Conservation (phyloP, 2,797 vertebrate genomes). For the Lutjanus campechanus region DNA sequence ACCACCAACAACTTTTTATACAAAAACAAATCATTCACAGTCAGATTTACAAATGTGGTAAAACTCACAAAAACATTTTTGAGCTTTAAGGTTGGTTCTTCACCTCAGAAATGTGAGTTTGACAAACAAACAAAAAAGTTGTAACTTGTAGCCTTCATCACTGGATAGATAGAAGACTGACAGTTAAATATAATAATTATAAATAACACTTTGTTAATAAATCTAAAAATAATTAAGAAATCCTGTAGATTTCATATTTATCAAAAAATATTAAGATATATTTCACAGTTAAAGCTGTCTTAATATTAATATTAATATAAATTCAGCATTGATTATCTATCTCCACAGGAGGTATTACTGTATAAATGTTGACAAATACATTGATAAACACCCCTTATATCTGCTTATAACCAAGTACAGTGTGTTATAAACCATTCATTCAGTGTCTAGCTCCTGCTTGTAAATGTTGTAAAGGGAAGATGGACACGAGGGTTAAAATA, state of each 20-base stretch:
- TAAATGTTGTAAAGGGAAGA: no score
- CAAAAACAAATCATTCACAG: neutral
- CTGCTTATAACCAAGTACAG: neutral
- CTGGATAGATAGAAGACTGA: neutral
- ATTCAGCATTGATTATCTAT: neutral
- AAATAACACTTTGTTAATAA: neutral
- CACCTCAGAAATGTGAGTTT: neutral
- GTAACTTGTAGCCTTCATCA: neutral
- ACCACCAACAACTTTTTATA: neutral
- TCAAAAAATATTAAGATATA: neutral
- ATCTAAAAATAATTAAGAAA: neutral
- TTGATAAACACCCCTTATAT: neutral
- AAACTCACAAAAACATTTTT: neutral
- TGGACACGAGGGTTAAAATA: neutral
- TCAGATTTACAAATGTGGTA: neutral
- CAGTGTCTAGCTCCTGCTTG: neutral
- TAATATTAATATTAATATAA: neutral
- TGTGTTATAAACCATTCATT: neutral
- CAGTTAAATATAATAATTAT: no score
- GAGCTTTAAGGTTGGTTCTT: neutral
- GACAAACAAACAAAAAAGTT: neutral
- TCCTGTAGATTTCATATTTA: neutral
- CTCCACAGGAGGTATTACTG: neutral
- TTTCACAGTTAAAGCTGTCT: neutral
- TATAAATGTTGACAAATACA: neutral